Conservation (phyloP, 2,888 invertebrate genomes). For the Ypsolopha scabrella region DNA sequence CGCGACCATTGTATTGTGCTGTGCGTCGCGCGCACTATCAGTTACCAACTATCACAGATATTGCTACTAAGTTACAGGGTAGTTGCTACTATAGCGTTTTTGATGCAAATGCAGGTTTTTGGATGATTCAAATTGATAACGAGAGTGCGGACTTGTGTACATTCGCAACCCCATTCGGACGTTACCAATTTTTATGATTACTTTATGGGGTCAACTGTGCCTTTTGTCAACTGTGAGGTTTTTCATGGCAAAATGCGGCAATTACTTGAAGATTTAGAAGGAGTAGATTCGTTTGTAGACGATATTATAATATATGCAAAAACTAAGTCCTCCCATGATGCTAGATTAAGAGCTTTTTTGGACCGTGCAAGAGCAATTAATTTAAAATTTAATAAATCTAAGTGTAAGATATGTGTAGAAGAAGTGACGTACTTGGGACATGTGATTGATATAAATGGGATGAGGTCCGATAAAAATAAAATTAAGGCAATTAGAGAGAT, state of each 20-base stretch:
- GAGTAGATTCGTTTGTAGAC: not conserved
- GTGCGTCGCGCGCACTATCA: slow-evolving; percentile 12
- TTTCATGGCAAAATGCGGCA: not conserved
- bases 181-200: slow-evolving; percentile 1
- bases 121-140: slow-evolving; percentile 9
- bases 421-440: slow-evolving; percentile 2
- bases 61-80: no score
- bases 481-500: not conserved
- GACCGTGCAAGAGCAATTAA: no score
- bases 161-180: not conserved
- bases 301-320: no score
- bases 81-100: slow-evolving; percentile 7
- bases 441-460: not conserved
- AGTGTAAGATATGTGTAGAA: no score
- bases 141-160: slow-evolving; percentile 7
- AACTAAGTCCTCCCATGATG: no score
- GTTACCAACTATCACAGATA: slow-evolving; percentile 11
- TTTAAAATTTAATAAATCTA: no score
- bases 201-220: slow-evolving; percentile 4
- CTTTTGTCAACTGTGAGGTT: slow-evolving; percentile 2
- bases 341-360: no score
- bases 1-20: slow-evolving; percentile 11
- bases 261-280: slow-evolving; percentile 1
- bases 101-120: slow-evolving; percentile 8
- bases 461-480: not conserved